phyloP scores from a whole-genome alignment of 2,888 invertebrate species.

The Priocnemis perturbator region DNA sequence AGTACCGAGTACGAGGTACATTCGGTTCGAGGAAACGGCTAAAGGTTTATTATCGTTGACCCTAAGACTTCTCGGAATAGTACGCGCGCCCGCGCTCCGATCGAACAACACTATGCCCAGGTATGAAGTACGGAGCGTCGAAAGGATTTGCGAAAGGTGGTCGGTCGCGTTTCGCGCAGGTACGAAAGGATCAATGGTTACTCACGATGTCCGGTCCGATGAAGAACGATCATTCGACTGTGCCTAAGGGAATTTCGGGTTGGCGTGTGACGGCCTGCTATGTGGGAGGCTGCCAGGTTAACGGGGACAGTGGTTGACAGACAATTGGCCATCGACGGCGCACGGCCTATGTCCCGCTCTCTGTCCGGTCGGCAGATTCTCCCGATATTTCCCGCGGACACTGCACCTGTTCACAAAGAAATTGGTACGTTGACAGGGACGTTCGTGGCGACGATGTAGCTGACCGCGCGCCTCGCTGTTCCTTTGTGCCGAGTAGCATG shows the following conservation, averaged over 20 bases:
- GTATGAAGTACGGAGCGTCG: too few relatives aligned
- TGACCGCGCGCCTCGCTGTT: too few relatives aligned
- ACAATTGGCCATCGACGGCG: slow-evolving; percentile 77
- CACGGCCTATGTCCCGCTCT: slow-evolving; percentile 65
- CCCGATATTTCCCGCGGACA: slow-evolving; percentile 67
- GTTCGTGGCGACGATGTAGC: too few relatives aligned
- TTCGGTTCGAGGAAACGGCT: too few relatives aligned
- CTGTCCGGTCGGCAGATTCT: slow-evolving; percentile 59
- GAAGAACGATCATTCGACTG: slow-evolving; percentile 83
- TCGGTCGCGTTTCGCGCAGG: not conserved
- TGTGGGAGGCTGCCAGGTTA: slow-evolving; percentile 80
- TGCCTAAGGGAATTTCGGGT: slow-evolving; percentile 83
- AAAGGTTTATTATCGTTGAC: too few relatives aligned
- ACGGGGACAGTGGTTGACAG: slow-evolving; percentile 83
- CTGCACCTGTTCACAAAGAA: slow-evolving; percentile 56
- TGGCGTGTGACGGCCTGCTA: slow-evolving; percentile 82
- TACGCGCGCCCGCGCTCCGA: too few relatives aligned
- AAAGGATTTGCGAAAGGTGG: not conserved
- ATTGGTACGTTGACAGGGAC: too few relatives aligned
- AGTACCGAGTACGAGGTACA: too few relatives aligned
- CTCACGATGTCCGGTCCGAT: slow-evolving; percentile 78
- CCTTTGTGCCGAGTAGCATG: too few relatives aligned
- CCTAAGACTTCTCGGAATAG: too few relatives aligned
- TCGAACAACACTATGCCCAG: too few relatives aligned
- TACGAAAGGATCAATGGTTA: slow-evolving; percentile 15